Base-by-base conservation (phyloP, 2,113 vertebrate genomes). In the Gallinago undulata region DNA sequence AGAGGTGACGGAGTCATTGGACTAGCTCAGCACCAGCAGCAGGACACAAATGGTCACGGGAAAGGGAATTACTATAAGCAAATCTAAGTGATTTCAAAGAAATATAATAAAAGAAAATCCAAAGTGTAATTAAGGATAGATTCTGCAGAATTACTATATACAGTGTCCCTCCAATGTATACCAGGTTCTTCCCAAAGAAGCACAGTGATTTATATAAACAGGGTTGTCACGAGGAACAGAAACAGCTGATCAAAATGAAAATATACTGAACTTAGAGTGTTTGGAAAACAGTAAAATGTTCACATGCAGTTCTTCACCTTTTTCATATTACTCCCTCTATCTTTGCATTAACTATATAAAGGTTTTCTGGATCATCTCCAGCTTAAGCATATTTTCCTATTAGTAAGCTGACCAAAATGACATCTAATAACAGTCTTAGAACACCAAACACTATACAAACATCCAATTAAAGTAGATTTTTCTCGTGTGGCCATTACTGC, bases 1-100 rank as follows among this genome's bases (percentile, higher is more conserved):
- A 95, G 88, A 96, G 90, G 72, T 89, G 94, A 94, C 39, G 35
- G 64, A 94, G 69, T 90, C 60, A 70, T 76, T 84, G 94, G 90
- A 90, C 79, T 76, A 94, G 91, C 81, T 87, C 80, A 92, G 88
- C 1, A 21, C 60, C 51, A 90, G 77, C 51, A 67, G 87, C 77
- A 94, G 81, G 66, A 94, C 93, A 95, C 19, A 97, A 89, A 78
- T 53, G 35, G 41, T 60, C 86, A 76, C 60, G 91, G 56, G 56
- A 77, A 92, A 84, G n/a, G n/a, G 62, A 95, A 81, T 82, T 8
- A 51, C 70, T 73, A 50, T 39, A 53, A 39, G 39, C 39, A 95
- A 95, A 84, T 25, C n/a, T 68, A 89, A 80, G 30, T 30, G 45
- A 89, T 89, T 91, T 90, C 43, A 72, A 95, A 59, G 30, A 85